Evolutionary conservation across 2,113 vertebrate genomes (phyloP).

Genomic region (Aptenodytes patagonicus): DNA sequence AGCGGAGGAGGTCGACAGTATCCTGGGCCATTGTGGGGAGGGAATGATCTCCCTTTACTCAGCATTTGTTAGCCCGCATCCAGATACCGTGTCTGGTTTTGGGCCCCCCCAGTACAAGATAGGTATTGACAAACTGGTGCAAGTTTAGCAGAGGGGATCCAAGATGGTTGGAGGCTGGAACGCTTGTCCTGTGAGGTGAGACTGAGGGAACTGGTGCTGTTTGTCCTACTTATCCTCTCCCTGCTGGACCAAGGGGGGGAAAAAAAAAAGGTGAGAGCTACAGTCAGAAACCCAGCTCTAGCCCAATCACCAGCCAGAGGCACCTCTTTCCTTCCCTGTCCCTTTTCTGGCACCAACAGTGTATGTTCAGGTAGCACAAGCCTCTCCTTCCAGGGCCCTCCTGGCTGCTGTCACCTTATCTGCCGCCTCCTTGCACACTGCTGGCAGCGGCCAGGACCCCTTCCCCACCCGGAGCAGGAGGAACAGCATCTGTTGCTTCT

Average conservation of each 20-base stretch:
- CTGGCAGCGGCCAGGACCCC: neutral
- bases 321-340: neutral
- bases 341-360: neutral
- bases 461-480: accelerated
- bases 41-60: neutral
- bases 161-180: neutral
- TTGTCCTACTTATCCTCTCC: neutral
- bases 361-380: accelerated
- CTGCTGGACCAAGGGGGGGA: neutral
- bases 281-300: neutral
- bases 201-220: neutral
- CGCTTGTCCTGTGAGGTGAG: neutral
- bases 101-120: accelerated
- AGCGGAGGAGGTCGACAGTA: accelerated
- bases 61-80: neutral
- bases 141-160: neutral
- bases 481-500: neutral
- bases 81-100: neutral
- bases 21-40: neutral
- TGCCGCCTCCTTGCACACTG: neutral
- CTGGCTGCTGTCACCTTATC: neutral
- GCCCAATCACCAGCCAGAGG: neutral
- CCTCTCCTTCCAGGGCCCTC: neutral
- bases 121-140: neutral
- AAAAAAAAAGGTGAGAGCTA: neutral